Evolutionary conservation across 2,888 invertebrate genomes (phyloP).

Genomic region (Tholera decimalis): DNA sequence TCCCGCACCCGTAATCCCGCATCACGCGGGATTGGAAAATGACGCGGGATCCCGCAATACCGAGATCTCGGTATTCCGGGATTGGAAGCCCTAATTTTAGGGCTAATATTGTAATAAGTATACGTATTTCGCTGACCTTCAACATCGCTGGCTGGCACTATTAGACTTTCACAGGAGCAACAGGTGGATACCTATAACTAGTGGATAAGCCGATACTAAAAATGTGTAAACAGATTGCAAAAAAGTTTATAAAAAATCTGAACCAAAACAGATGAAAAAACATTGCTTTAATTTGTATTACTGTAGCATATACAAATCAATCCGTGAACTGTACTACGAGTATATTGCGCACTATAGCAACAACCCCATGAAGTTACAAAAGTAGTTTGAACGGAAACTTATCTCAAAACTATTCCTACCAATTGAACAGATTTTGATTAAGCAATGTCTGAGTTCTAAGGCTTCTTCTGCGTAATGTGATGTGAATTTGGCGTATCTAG

Average conservation of each 20-base stretch:
- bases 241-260: conserved; percentile 5
- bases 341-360: neutral
- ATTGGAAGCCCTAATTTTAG: too few species aligned
- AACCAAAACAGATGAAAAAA: neutral
- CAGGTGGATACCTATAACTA: neutral
- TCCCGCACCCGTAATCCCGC: too few species aligned
- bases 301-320: conserved; percentile 1
- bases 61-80: too few species aligned
- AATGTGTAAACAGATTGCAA: conserved; percentile 7
- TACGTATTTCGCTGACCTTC: neutral
- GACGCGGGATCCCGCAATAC: too few species aligned
- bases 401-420: conserved; percentile 1
- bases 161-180: conserved; percentile 1
- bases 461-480: conserved; percentile 18
- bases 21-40: too few species aligned
- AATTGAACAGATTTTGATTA: conserved; percentile 24
- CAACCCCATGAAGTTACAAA: neutral
- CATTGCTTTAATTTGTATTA: neutral
- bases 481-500: too few species aligned
- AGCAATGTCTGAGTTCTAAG: conserved; percentile 8
- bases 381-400: conserved; percentile 24
- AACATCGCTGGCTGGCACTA: neutral
- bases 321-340: neutral
- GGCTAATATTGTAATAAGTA: conserved; percentile 8
- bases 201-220: neutral